Base-by-base conservation (phyloP, 1,140 invertebrate species). In the Pseudomyrmex flavicornis region DNA sequence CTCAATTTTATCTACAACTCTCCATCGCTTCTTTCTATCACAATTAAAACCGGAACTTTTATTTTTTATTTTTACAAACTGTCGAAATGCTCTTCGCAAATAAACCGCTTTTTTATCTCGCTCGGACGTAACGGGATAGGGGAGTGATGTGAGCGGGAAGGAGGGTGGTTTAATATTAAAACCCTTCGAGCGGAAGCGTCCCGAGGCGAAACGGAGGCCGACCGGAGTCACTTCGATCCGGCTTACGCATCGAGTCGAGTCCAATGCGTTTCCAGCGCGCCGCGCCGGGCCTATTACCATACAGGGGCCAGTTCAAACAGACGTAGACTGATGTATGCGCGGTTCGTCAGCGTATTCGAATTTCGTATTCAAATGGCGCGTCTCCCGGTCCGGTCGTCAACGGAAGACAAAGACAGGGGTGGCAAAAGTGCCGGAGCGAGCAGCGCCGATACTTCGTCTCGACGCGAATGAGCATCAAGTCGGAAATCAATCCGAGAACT, bases 331-430 rank as follows among this genome's bases (percentile, higher is more conserved):
- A 93, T 93, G 92, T 93, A 92, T 92, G 93, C 91, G 91, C 85
- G 90, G 92, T 92, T 93, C 92, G 92, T 93, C 93, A 93, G 91
- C 90, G 91, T 88, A 91, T 91, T 91, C 91, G 92, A 93, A 93
- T 93, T 93, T 93, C 92, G 92, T 93, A 93, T 93, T 93, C 93
- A 93, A 93, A 93, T 93, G 92, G 90, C 91, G 85, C 89, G 86
- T 90, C 90, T 89, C 84, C 84, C 77, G 72, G 87, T 88, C 89
- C 83, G 91, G 89, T 85, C 89, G 90, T 12, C 59, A 26, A 63
- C 10, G 17, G 65, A 66, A 76, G 65, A 79, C 44, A 70, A 70
- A 79, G 76, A 80, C 59, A 44, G 20, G 65, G n/a, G 62, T 12
- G 52, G 20, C 48, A 35, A 46, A 8, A 35, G 46, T 46, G 10